Conservation (phyloP, 2,797 vertebrate genomes). For the Heterohyrax brucei region DNA sequence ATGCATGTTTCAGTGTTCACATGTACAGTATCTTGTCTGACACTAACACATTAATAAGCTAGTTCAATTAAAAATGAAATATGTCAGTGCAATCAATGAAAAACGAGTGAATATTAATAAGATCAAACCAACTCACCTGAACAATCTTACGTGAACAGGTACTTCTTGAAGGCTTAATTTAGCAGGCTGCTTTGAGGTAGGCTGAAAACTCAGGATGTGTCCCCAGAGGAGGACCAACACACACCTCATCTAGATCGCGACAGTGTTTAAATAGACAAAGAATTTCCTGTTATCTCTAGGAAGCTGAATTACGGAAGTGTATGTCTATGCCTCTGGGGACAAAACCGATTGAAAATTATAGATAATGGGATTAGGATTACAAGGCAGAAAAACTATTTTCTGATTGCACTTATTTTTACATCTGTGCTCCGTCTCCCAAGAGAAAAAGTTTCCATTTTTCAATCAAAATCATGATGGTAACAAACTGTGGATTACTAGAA, state of each 20-base stretch:
- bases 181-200: neutral
- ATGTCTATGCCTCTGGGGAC: neutral
- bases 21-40: neutral
- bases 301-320: conserved; percentile 31
- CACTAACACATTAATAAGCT: neutral
- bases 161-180: neutral
- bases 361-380: conserved; percentile 71
- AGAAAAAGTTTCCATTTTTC: conserved; percentile 72
- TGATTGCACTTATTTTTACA: conserved; percentile 64
- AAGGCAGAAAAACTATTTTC: conserved; percentile 68
- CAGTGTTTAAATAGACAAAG: conserved; percentile 2
- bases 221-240: neutral
- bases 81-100: neutral
- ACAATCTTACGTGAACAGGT: neutral
- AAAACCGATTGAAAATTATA: conserved; percentile 44
- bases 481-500: conserved; percentile 63
- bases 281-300: conserved; percentile 5
- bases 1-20: neutral
- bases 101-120: conserved; percentile 3
- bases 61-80: conserved; percentile 58
- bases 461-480: conserved; percentile 49
- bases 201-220: conserved; percentile 34
- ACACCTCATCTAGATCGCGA: neutral
- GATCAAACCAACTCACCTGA: neutral
- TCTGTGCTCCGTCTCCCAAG: neutral